Conservation (phyloP, 2,797 vertebrate species). For the Eulemur rubriventer region DNA sequence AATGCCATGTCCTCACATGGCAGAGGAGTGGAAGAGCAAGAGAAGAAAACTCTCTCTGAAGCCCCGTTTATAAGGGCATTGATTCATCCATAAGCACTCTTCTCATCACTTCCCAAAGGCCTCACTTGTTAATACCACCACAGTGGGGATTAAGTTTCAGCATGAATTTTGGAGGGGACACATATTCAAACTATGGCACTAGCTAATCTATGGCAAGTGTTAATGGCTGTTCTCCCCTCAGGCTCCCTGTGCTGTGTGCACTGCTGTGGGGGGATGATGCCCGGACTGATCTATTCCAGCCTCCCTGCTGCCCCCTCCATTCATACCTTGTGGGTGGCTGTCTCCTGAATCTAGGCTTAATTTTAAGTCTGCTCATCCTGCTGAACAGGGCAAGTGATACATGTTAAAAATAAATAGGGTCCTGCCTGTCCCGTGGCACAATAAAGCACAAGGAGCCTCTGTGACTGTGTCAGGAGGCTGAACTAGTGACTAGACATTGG, state of each 20-base stretch:
- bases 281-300: not conserved
- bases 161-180: not conserved
- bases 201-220: not conserved
- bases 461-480: rapidly evolving
- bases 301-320: not conserved
- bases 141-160: not conserved
- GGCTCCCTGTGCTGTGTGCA: not conserved
- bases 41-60: not conserved
- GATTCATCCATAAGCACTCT: not conserved
- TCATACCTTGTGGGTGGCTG: not conserved
- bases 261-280: not conserved
- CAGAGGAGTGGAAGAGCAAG: not conserved
- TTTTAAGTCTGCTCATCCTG: not conserved
- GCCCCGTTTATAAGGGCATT: not conserved
- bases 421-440: not conserved
- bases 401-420: not conserved
- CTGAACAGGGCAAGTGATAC: not conserved
- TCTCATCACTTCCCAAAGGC: not conserved
- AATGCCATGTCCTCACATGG: not conserved
- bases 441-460: rapidly evolving
- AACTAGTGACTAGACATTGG: rapidly evolving
- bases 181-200: not conserved
- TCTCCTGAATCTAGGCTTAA: not conserved
- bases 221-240: not conserved
- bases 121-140: not conserved